Evolutionary conservation across 2,113 vertebrate genomes (phyloP).

Genomic region (Microtus montanus): DNA sequence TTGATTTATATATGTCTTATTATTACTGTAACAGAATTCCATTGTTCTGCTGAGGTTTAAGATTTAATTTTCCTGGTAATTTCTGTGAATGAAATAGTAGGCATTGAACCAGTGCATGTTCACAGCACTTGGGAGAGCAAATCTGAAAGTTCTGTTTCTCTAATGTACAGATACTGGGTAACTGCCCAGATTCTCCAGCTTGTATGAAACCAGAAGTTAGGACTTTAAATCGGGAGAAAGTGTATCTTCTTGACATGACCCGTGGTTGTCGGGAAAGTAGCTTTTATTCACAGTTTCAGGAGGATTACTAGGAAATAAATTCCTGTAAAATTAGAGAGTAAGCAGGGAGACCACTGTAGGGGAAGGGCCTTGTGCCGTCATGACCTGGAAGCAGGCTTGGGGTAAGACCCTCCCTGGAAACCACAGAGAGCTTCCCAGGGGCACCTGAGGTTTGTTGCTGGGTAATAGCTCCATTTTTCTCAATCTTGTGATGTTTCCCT

Average conservation of each 20-base stretch:
- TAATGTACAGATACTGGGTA: background rate
- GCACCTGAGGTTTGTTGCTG: background rate
- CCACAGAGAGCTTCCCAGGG: background rate
- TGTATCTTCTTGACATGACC: background rate
- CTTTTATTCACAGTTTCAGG: background rate
- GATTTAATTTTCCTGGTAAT: slow-evolving; percentile 49
- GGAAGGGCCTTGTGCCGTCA: too few relatives aligned
- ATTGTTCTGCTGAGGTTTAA: slow-evolving; percentile 50
- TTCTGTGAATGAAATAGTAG: slow-evolving; percentile 20
- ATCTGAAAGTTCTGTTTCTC: slow-evolving; percentile 24
- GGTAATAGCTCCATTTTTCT: background rate
- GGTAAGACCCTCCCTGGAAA: background rate
- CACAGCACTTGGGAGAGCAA: background rate
- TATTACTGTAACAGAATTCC: background rate
- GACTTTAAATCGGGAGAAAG: background rate
- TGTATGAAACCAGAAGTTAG: slow-evolving; percentile 20
- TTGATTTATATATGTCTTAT: slow-evolving; percentile 19
- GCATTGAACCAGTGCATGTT: background rate
- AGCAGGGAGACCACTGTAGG: background rate
- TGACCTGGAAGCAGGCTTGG: background rate
- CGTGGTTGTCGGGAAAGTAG: background rate
- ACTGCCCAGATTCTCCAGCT: background rate
- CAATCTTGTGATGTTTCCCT: background rate
- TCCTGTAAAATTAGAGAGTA: background rate
- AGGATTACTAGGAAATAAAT: background rate